Conservation (phyloP, 2,888 invertebrate species). For the Lithodes maja region DNA sequence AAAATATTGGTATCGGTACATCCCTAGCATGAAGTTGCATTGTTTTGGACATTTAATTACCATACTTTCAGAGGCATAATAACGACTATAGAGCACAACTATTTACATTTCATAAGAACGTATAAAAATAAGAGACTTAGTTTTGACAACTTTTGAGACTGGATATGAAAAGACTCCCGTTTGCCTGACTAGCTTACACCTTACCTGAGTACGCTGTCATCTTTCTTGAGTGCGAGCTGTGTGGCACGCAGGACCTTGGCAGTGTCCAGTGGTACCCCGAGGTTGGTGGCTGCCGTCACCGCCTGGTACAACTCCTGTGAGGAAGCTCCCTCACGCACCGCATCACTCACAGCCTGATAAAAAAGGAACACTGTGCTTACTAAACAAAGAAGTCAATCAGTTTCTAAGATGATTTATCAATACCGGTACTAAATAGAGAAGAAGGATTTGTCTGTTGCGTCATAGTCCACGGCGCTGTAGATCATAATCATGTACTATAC, state of each 20-base stretch:
- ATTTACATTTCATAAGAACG: neutral
- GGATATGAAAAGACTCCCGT: too few species aligned
- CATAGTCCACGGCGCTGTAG: too few species aligned
- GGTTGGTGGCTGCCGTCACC: conserved; percentile 81
- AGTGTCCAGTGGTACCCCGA: conserved; percentile 81
- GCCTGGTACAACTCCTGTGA: conserved; percentile 84
- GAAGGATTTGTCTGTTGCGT: too few species aligned
- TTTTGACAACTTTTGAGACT: neutral
- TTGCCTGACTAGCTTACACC: conserved; percentile 71
- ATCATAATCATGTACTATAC: too few species aligned
- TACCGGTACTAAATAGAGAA: too few species aligned
- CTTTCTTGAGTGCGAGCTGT: conserved; percentile 86
- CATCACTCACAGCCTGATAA: conserved; percentile 75
- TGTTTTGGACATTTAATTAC: too few species aligned
- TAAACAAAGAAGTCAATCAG: too few species aligned
- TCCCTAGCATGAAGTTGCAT: too few species aligned
- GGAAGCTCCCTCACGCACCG: conserved; percentile 77
- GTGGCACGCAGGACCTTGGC: conserved; percentile 84
- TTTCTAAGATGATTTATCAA: too few species aligned
- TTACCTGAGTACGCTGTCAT: conserved; percentile 85
- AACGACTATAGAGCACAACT: neutral
- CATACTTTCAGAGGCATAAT: neutral
- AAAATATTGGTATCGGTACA: too few species aligned
- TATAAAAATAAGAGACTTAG: neutral
- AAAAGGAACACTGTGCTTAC: neutral